Conservation (phyloP, 2,888 invertebrate species). For the Acanthoscelides obtectus region DNA sequence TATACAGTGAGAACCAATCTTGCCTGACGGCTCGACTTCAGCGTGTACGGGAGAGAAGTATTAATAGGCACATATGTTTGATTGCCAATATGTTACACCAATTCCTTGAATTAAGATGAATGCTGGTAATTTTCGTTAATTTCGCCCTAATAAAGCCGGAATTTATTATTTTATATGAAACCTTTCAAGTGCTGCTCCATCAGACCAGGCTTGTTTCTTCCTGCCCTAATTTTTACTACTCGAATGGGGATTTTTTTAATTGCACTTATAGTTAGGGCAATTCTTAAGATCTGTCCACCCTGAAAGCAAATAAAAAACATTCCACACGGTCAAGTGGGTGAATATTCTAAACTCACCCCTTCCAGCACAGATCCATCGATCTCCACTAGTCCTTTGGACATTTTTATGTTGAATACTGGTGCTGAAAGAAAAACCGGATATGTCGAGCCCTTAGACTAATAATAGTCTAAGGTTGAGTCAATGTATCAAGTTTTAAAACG, state of each 20-base stretch:
- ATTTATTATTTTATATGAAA: no score
- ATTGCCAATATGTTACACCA: no score
- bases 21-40: no score
- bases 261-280: slow-evolving; percentile 74
- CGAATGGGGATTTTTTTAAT: slow-evolving; percentile 67
- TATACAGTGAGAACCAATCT: no score
- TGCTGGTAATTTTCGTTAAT: background rate
- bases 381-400: slow-evolving; percentile 40
- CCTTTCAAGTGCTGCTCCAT: slow-evolving; percentile 80
- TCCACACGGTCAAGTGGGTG: background rate
- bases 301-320: slow-evolving; percentile 40
- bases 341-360: slow-evolving; percentile 64
- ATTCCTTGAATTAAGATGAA: no score
- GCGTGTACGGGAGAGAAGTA: background rate
- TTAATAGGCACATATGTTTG: background rate
- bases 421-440: no score
- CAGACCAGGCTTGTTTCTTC: slow-evolving; percentile 76
- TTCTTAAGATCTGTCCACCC: slow-evolving; percentile 89
- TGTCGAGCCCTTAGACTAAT: no score
- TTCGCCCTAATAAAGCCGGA: background rate
- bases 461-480: no score
- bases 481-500: no score
- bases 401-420: no score
- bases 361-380: slow-evolving; percentile 78
- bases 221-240: slow-evolving; percentile 76